A percentile compares a stretch with the other conserved stretches of the same genome.
These are phyloP conservation scores for Paramormyrops kingsleyae DNA, from an alignment of 2,113 vertebrate genomes.

Conservation along the genomic window DNA sequence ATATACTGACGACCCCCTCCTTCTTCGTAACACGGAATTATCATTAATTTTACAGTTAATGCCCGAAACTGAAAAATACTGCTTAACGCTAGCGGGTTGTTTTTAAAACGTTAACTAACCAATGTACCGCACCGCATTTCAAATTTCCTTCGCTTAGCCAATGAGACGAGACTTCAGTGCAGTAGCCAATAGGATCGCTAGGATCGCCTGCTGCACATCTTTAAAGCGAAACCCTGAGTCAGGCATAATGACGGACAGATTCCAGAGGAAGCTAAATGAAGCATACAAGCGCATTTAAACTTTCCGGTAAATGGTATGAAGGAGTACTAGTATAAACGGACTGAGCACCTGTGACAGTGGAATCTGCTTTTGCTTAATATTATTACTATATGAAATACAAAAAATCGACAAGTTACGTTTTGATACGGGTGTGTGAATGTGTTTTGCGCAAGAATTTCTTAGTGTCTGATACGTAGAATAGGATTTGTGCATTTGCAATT, in stretches of 20 bases:
- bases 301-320: neutral
- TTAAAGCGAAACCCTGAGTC: neutral
- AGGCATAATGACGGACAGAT: neutral
- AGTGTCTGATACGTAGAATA: too few relatives aligned
- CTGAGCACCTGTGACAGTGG: too few relatives aligned
- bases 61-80: neutral
- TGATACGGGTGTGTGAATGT: too few relatives aligned
- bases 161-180: neutral
- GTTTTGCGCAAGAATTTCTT: too few relatives aligned
- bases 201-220: neutral
- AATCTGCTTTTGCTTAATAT: too few relatives aligned
- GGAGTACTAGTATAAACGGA: too few relatives aligned
- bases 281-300: neutral
- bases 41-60: neutral
- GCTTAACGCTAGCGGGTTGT: neutral
- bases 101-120: neutral
- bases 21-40: neutral
- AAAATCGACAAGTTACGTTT: too few relatives aligned
- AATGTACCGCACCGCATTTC: neutral
- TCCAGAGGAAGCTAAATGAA: neutral
- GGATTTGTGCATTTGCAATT: too few relatives aligned
- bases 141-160: slow-evolving; percentile 20
- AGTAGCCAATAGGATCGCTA: neutral
- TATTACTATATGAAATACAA: too few relatives aligned
- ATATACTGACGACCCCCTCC: neutral